Conservation (phyloP, 2,113 vertebrate species). For the Epinephelus moara region DNA sequence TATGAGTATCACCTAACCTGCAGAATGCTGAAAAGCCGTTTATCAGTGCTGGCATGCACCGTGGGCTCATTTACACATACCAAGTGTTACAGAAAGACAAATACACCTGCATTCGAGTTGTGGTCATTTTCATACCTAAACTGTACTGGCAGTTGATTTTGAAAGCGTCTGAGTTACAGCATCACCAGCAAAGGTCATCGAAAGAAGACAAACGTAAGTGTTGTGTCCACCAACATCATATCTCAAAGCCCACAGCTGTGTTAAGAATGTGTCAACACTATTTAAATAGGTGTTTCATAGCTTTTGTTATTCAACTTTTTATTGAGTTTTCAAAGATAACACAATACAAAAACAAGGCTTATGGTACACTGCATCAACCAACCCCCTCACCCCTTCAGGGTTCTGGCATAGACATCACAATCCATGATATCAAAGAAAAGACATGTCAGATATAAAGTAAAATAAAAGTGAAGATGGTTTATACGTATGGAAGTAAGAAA, state of each 20-base stretch:
- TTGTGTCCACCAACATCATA: slow-evolving; percentile 44
- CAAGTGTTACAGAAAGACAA: slow-evolving; percentile 61
- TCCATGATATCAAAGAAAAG: too few relatives aligned
- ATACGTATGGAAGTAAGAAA: too few relatives aligned
- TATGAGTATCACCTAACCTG: slow-evolving; percentile 10
- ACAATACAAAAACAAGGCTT: too few relatives aligned
- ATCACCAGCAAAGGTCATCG: slow-evolving; percentile 37
- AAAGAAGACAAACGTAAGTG: slow-evolving; percentile 34
- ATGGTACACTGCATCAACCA: too few relatives aligned
- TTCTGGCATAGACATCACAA: too few relatives aligned
- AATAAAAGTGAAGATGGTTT: too few relatives aligned
- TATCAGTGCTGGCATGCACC: slow-evolving; percentile 48
- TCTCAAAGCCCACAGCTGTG: slow-evolving; percentile 64
- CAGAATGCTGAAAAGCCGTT: slow-evolving; percentile 26
- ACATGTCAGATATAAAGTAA: too few relatives aligned
- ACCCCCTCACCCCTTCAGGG: too few relatives aligned
- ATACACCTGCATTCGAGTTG: slow-evolving; percentile 58
- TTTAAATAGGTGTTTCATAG: slow-evolving; percentile 39
- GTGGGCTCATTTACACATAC: slow-evolving; percentile 11
- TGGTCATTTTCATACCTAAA: slow-evolving; percentile 42
- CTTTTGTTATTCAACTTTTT: neutral
- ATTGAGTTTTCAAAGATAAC: too few relatives aligned
- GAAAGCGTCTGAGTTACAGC: slow-evolving; percentile 27
- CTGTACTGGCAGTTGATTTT: neutral
- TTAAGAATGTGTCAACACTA: slow-evolving; percentile 53